A percentile compares a stretch with the other conserved stretches of the same genome.
These are phyloP conservation scores for Platichthys stellatus DNA, from an alignment of 2,113 vertebrate species.

Conservation along the genomic window DNA sequence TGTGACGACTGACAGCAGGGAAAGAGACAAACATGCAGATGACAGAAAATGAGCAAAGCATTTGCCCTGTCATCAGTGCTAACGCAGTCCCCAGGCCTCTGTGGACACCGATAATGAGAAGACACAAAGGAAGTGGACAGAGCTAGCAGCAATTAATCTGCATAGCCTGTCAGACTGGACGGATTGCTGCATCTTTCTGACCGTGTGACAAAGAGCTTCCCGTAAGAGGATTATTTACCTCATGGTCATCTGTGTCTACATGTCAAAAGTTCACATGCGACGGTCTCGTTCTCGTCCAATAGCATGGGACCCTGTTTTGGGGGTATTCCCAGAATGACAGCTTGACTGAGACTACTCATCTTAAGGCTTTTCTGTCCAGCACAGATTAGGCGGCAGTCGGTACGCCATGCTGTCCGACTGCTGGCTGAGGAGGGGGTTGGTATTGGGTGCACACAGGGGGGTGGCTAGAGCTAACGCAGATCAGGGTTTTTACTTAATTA, in stretches of 20 bases:
- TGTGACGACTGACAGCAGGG: not conserved
- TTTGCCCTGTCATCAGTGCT: conserved; percentile 19
- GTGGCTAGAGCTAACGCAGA: conserved; percentile 42
- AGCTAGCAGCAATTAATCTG: conserved; percentile 51
- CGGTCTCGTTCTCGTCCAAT: conserved; percentile 28
- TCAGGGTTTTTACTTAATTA: conserved; percentile 61
- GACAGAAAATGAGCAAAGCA: conserved; percentile 2
- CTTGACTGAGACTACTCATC: conserved; percentile 50
- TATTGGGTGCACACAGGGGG: conserved; percentile 23
- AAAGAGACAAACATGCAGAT: not conserved
- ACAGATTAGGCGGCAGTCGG: conserved; percentile 62
- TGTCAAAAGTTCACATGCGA: conserved; percentile 52
- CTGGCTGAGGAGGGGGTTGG: conserved; percentile 11
- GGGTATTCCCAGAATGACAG: conserved; percentile 56
- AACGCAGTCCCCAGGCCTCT: conserved; percentile 18
- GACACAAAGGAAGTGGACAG: conserved; percentile 36
- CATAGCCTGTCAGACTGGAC: conserved; percentile 67
- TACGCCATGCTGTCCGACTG: conserved; percentile 25
- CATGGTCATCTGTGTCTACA: conserved; percentile 57
- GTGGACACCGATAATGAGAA: conserved; percentile 39
- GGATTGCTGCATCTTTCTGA: conserved; percentile 43
- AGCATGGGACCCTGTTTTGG: conserved; percentile 24
- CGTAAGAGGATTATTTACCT: conserved; percentile 74
- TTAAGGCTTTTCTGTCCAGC: conserved; percentile 51
- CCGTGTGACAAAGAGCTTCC: conserved; percentile 58